These are phyloP conservation scores for Temnothorax unifasciatus DNA, from an alignment of 2,888 invertebrate species.

Conservation along the genomic window DNA sequence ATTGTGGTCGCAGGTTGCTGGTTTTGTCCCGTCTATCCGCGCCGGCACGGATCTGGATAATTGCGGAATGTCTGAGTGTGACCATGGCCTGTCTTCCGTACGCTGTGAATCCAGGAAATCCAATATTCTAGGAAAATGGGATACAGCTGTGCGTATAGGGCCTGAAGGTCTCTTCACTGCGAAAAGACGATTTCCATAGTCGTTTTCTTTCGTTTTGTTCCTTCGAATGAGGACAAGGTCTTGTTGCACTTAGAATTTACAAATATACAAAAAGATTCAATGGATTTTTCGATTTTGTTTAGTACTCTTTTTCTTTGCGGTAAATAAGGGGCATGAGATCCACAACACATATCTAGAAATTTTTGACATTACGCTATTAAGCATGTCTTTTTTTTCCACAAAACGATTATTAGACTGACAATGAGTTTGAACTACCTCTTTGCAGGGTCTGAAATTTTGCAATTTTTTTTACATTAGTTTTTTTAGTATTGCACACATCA, in stretches of 20 bases:
- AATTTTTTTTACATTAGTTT: background rate
- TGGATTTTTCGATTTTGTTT: background rate
- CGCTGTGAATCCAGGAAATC: constrained; percentile 35
- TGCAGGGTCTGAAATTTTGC: background rate
- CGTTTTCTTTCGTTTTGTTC: background rate
- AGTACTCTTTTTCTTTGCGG: background rate
- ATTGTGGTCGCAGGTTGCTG: constrained; percentile 46
- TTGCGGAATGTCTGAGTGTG: constrained; percentile 21
- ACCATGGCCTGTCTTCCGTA: background rate
- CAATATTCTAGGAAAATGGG: constrained; percentile 51
- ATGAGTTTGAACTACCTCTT: background rate
- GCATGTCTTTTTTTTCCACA: background rate
- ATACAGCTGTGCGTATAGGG: constrained; percentile 14
- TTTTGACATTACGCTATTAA: background rate
- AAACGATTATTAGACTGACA: background rate
- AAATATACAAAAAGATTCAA: background rate
- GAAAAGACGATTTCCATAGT: constrained; percentile 3
- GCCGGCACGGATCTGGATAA: constrained; percentile 19
- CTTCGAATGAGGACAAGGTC: background rate
- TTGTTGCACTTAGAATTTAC: constrained; percentile 1
- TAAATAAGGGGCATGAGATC: background rate
- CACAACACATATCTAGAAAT: background rate
- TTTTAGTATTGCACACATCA: background rate
- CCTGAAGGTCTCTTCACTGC: background rate
- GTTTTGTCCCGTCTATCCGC: constrained; percentile 50